These are phyloP conservation scores for Hirtodrosophila duncani DNA, from an alignment of 2,888 invertebrate species.

Conservation along the genomic window DNA sequence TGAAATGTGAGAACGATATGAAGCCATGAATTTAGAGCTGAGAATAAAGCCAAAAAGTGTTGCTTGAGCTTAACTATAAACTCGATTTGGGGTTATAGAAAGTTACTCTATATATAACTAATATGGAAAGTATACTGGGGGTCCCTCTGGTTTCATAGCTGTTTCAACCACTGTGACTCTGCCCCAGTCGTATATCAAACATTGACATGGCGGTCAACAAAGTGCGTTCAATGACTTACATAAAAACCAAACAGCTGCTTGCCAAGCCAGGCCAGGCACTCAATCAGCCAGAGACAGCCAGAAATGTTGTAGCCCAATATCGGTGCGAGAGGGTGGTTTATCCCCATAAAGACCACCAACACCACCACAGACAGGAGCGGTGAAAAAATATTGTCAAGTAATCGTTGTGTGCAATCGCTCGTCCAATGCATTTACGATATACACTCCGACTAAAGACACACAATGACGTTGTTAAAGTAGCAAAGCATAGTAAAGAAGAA, in stretches of 20 bases:
- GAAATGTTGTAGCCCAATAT: constrained; percentile 9
- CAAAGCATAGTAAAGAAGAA: constrained; percentile 1
- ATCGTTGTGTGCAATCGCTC: constrained; percentile 62
- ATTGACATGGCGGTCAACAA: constrained; percentile 72
- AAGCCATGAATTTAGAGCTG: too few relatives aligned
- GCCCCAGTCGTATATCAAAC: constrained; percentile 50
- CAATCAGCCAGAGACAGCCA: constrained; percentile 53
- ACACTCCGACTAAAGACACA: constrained; percentile 42
- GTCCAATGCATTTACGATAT: constrained; percentile 43
- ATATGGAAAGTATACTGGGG: neutral
- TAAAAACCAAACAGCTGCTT: constrained; percentile 42
- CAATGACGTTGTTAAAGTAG: constrained; percentile 45
- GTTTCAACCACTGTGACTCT: constrained; percentile 41
- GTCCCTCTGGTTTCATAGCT: constrained; percentile 1
- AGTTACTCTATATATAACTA: too few relatives aligned
- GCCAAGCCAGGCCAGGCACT: constrained; percentile 42
- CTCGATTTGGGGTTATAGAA: too few relatives aligned
- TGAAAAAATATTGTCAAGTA: constrained; percentile 75
- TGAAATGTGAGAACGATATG: too few relatives aligned
- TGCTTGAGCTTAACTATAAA: too few relatives aligned
- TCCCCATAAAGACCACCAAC: constrained; percentile 31
- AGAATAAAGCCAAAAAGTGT: too few relatives aligned
- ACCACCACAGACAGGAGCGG: constrained; percentile 20
- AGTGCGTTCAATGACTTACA: constrained; percentile 73
- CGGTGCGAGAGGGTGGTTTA: too few relatives aligned